Evolutionary conservation across 2,113 vertebrate species (phyloP).

Genomic region (Nyctibius bracteatus): DNA sequence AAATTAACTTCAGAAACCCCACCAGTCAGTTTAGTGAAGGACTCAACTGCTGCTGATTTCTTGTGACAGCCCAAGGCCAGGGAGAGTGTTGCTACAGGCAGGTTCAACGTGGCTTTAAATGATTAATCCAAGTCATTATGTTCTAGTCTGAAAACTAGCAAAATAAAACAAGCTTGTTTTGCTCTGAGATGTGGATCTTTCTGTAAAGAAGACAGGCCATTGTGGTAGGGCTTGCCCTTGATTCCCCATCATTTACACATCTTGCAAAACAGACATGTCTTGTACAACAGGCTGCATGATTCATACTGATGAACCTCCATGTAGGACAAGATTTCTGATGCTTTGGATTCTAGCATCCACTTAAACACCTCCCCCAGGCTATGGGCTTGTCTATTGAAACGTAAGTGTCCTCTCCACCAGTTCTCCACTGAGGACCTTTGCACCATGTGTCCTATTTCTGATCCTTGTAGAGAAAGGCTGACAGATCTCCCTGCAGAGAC

Average conservation of each 20-base stretch:
- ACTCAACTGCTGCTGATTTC: not conserved
- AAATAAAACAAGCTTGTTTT: slow-evolving; percentile 6
- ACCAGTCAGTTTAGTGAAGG: not conserved
- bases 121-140: not conserved
- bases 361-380: not conserved
- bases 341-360: not conserved
- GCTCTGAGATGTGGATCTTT: not conserved
- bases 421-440: not conserved
- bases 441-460: not conserved
- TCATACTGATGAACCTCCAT: slow-evolving; percentile 19
- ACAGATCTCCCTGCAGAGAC: not conserved
- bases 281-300: slow-evolving; percentile 26
- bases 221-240: not conserved
- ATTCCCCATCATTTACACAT: not conserved
- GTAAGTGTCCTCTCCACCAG: not conserved
- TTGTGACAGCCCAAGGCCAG: not conserved
- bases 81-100: not conserved
- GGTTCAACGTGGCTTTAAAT: not conserved
- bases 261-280: not conserved
- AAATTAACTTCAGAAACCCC: not conserved
- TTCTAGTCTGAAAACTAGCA: not conserved
- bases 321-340: not conserved
- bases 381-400: not conserved
- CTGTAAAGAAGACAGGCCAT: not conserved
- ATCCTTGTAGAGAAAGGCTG: not conserved